These are phyloP conservation scores for Choristoneura fumiferana DNA, from an alignment of 1,140 invertebrate species.

Conservation along the genomic window DNA sequence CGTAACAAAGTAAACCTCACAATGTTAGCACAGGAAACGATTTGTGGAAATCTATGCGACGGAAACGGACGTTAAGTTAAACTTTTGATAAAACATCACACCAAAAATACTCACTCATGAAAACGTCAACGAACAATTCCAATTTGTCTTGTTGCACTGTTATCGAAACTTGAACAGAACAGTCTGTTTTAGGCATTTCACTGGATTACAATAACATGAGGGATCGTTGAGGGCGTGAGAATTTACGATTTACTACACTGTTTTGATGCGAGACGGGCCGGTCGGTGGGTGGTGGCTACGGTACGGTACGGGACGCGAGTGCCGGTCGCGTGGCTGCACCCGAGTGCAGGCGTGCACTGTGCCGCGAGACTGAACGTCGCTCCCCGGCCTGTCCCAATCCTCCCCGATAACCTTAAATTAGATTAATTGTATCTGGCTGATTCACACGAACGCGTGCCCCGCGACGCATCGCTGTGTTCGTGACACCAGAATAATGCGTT, in stretches of 20 bases:
- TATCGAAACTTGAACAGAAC: constrained; percentile 70
- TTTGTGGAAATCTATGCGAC: no score
- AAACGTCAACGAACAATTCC: constrained; percentile 72
- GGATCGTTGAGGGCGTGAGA: constrained; percentile 18
- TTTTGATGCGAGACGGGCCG: no score
- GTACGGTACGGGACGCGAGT: no score
- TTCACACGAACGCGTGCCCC: constrained; percentile 66
- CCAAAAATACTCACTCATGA: constrained; percentile 66
- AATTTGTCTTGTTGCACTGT: constrained; percentile 67
- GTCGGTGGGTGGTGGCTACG: no score
- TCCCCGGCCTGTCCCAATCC: constrained; percentile 54
- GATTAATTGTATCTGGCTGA: constrained; percentile 76
- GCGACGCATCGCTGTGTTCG: constrained; percentile 54
- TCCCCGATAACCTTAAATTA: constrained; percentile 74
- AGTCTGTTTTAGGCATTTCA: constrained; percentile 72
- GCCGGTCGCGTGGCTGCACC: constrained; percentile 32
- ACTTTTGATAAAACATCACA: constrained; percentile 2
- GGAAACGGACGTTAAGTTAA: constrained; percentile 15
- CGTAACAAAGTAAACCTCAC: no score
- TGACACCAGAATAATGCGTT: constrained; percentile 67
- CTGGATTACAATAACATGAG: constrained; percentile 42
- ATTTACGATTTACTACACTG: neutral
- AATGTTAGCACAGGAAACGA: no score
- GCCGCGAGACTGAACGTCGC: constrained; percentile 72
- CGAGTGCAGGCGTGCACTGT: constrained; percentile 35